Base-by-base conservation (phyloP, 2,888 invertebrate species). In the Thyatira batis region DNA sequence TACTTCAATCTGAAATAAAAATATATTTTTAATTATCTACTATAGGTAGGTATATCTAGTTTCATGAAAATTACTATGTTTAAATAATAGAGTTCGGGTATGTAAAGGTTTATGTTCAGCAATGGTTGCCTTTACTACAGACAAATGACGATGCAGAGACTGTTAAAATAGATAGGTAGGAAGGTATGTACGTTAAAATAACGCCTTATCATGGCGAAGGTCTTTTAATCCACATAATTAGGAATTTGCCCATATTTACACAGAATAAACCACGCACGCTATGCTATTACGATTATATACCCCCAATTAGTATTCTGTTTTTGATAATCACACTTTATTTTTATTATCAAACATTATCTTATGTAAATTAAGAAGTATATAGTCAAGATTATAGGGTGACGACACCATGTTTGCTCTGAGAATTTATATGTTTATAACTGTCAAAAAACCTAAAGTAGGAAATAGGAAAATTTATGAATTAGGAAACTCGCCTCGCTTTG, bases 301-400 rank as follows among this genome's bases (percentile, higher is more conserved):
- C 67, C 50, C 63, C 55, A 69, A 79, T 74, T 75, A 77, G 65
- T 67, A 69, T 71, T 70, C 50, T 46, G 50, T 51, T 66, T 65
- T 50, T 23, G 13, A 65, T 63, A 69, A 67, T 67, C 58, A 46
- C 52, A 49, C 45, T 21, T 55, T 53, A 53, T 50, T 66, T 64
- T 67, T 63, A 67, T 63, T 51, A 43, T 30, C 43, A 13, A 43
- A 39, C 51, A 60, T 68, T 74, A 72, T 71, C 60, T 45, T 69
- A 55, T 58, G 73, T 60, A 80, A 82, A 80, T 78, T 68, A 73
- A 79, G 82, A 82, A 80, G 78, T 82, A 72, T 76, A 79, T 77
- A 76, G 63, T 39, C 17, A 2, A 45, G 11, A 67, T 70, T 68
- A 65, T 76, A 73, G 76, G 28, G 51, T 52, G 64, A 50, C 51